Evolutionary conservation across 2,797 vertebrate genomes (phyloP).

Genomic region (Glossophaga mutica): DNA sequence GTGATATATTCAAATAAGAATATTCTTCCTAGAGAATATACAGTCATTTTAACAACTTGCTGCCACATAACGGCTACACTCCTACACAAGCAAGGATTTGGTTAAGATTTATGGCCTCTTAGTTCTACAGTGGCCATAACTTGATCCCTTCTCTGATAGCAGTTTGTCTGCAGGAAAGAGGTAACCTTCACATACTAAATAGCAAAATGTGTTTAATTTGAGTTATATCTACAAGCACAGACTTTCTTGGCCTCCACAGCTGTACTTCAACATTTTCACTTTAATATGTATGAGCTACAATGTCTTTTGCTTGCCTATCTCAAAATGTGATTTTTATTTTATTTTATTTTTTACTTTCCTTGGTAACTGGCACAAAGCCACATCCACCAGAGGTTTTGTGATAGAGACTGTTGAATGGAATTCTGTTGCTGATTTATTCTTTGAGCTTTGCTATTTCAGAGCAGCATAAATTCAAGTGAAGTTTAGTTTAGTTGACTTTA

Average conservation of each 20-base stretch:
- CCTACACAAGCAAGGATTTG: not conserved
- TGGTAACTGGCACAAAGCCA: conserved; percentile 36
- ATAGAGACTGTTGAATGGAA: not conserved
- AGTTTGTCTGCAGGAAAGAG: not conserved
- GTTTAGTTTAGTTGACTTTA: not conserved
- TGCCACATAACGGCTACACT: not conserved
- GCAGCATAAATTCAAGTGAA: not conserved
- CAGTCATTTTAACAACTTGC: not conserved
- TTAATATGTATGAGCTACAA: not conserved
- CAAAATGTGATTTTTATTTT: conserved; percentile 23
- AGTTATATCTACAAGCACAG: not conserved
- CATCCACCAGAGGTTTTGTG: not conserved
- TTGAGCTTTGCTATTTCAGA: not conserved
- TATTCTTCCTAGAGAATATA: not conserved
- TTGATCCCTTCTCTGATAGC: not conserved
- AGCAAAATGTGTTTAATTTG: not conserved
- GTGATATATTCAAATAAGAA: not conserved
- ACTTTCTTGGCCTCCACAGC: not conserved
- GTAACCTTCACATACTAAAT: not conserved
- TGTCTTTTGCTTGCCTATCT: not conserved
- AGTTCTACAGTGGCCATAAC: not conserved
- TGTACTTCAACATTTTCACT: not conserved
- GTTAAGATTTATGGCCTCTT: conserved; percentile 15
- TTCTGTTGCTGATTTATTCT: not conserved
- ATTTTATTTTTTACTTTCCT: not conserved